These are phyloP conservation scores for Apis laboriosa DNA, from an alignment of 1,140 invertebrate genomes.

Conservation along the genomic window DNA sequence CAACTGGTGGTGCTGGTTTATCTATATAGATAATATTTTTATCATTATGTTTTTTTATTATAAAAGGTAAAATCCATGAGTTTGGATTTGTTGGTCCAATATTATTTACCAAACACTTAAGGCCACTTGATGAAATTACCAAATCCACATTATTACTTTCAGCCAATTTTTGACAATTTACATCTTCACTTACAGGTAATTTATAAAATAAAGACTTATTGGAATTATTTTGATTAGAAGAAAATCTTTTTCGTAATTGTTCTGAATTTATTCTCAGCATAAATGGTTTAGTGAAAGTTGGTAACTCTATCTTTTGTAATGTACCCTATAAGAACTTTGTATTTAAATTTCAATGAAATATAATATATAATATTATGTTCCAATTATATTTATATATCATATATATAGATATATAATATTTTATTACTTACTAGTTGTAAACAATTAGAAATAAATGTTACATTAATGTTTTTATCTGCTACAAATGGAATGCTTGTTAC, in stretches of 20 bases:
- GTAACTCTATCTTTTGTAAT: slow-evolving; percentile 48
- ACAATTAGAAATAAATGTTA: slow-evolving; percentile 48
- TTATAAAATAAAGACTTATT: slow-evolving; percentile 34
- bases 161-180: slow-evolving; percentile 74
- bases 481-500: slow-evolving; percentile 59
- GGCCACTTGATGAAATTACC: slow-evolving; percentile 79
- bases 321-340: slow-evolving; percentile 47
- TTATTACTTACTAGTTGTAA: slow-evolving; percentile 54
- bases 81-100: slow-evolving; percentile 64
- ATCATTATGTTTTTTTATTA: slow-evolving; percentile 71
- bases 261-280: slow-evolving; percentile 3
- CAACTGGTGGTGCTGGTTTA: slow-evolving; percentile 74
- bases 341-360: not conserved
- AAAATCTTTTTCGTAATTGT: slow-evolving; percentile 42
- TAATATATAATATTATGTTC: not conserved
- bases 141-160: slow-evolving; percentile 72
- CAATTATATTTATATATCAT: not conserved
- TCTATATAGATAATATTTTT: slow-evolving; percentile 79
- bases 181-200: slow-evolving; percentile 75
- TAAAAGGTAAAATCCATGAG: slow-evolving; percentile 77
- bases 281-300: slow-evolving; percentile 26
- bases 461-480: slow-evolving; percentile 50
- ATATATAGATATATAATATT: not conserved
- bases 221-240: no score
- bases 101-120: slow-evolving; percentile 78